These are phyloP conservation scores for Toxotes chatareus DNA, from an alignment of 2,113 vertebrate genomes.

Conservation along the genomic window DNA sequence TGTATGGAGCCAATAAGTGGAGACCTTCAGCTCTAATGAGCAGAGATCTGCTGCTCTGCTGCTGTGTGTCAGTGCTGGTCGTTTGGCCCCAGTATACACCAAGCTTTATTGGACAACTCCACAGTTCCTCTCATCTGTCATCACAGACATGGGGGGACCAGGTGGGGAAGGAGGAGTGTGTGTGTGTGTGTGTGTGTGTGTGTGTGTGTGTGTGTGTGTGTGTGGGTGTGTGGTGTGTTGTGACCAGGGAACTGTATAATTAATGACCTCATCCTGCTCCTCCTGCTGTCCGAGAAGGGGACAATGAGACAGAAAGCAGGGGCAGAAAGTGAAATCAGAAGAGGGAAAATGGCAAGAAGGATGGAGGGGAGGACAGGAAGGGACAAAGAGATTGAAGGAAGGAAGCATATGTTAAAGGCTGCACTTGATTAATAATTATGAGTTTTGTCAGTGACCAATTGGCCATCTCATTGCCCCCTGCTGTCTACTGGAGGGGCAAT, in stretches of 20 bases:
- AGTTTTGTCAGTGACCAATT: conserved; percentile 60
- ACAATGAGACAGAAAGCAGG: conserved; percentile 35
- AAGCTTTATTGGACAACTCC: conserved; percentile 36
- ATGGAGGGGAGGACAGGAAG: background rate
- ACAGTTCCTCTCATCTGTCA: conserved; percentile 51
- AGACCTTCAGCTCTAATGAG: conserved; percentile 54
- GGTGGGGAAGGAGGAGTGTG: conserved; percentile 49
- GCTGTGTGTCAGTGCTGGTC: conserved; percentile 36
- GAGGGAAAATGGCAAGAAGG: conserved; percentile 29
- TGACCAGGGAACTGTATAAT: conserved; percentile 68
- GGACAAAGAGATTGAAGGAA: conserved; percentile 33
- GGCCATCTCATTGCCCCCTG: conserved; percentile 54
- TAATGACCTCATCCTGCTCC: conserved; percentile 74
- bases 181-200: conserved; percentile 31
- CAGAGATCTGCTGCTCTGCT: conserved; percentile 31
- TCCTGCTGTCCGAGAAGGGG: conserved; percentile 66
- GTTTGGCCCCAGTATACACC: conserved; percentile 65
- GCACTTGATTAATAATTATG: conserved; percentile 71
- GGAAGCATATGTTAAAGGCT: conserved; percentile 65
- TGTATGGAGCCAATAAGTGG: conserved; percentile 65
- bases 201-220: conserved; percentile 39
- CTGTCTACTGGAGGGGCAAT: conserved; percentile 66
- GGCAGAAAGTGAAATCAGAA: conserved; percentile 40
- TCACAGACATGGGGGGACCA: conserved; percentile 50
- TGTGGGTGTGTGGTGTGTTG: conserved; percentile 40